Evolutionary conservation across 2,797 vertebrate species (phyloP), one percentile per base, ranked within the genome.

Genomic region (Fistularia commersonii): DNA sequence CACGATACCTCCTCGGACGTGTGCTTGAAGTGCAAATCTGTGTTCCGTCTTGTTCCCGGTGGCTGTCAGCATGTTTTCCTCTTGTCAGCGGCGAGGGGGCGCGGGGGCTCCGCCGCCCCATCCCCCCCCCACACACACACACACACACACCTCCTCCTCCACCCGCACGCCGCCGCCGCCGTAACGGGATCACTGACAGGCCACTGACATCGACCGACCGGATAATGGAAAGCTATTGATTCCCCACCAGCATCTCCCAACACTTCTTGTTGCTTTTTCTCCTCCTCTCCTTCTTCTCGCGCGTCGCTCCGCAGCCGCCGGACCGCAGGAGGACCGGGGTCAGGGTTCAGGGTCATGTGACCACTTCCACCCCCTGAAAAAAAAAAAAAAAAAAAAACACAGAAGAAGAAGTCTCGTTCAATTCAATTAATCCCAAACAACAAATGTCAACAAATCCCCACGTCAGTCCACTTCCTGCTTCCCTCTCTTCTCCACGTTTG

Each of bases 151-250:
- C 76, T 66, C 5, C 66, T 80, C 81, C 89, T 82, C 88, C 84
- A 87, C 87, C 88, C 82, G 65, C 76, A 85, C 79, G 81, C 84
- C 47, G 36, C 73, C 54, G 62, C 86, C 77, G 90, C n/a, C n/a
- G n/a, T 94, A 94, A 95, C 93, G 89, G 94, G 94, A 95, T 97
- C 95, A 96, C 93, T 95, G 95, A 96, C 96, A 95, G 90, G 90
- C 93, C 89, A 92, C 90, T 95, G 95, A 99, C 96, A 97, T 92
- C 89, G 91, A 90, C 89, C 82, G 90, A 95, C 89, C 93, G 86
- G 89, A 95, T 98, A 97, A 98, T 98, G 94, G 95, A 97, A 97
- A 95, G 92, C 88, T 95, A 99, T 98, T 94, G 97, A 99, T 98
- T 98, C 95, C n/a, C n/a, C n/a, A n/a, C n/a, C n/a, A n/a, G n/a